Evolutionary conservation across 1,140 invertebrate species (phyloP), one percentile per base, ranked within the genome.

Genomic region (Leptonema lineaticorne): DNA sequence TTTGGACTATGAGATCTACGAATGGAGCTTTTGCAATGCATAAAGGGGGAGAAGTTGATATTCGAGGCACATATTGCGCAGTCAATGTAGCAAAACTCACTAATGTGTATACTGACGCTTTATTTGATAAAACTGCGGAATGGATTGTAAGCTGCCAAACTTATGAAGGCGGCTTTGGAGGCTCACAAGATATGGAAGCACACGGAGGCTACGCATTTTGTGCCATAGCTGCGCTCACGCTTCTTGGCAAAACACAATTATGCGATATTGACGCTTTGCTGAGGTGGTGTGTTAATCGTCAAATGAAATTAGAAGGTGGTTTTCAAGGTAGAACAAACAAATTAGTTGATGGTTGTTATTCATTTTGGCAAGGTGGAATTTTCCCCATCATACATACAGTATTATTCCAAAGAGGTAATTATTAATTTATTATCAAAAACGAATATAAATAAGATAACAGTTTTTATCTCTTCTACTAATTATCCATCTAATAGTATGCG

Each of bases 121-220:
- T 99, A 46, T 96, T 97, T 82, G 86, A 90, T 72, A 88, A 88
- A 45, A 93, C 93, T 5, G 91, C 91, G 1, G 89, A 96, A 75
- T 99, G 96, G 95, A 90, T 98, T 74, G 83, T 90, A 0, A 87
- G 89, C 69, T 98, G 96, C 84, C 96, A 98, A 79, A 98, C 96
- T 0, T 99, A 98, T 83, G 97, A 99, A 84, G 97, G 97, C 57
- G 97, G 97, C 0, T 99, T 99, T 86, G 92, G 90, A 58, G 96
- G 95, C 0, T 89, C 86, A 75, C 97, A 96, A 18, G 94, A 93
- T 11, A 89, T 95, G 85, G 97, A 99, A 82, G 97, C 97, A 20
- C 97, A 99, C 84, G 97, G 97, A 4, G 97, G 97, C 20, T 99
- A 99, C 81, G 90, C 96, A 6, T 99, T 96, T 82, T 99, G 97